Evolutionary conservation across 2,888 invertebrate species (phyloP), one percentile per base, ranked within the genome.

Genomic region (Rhagium mordax): DNA sequence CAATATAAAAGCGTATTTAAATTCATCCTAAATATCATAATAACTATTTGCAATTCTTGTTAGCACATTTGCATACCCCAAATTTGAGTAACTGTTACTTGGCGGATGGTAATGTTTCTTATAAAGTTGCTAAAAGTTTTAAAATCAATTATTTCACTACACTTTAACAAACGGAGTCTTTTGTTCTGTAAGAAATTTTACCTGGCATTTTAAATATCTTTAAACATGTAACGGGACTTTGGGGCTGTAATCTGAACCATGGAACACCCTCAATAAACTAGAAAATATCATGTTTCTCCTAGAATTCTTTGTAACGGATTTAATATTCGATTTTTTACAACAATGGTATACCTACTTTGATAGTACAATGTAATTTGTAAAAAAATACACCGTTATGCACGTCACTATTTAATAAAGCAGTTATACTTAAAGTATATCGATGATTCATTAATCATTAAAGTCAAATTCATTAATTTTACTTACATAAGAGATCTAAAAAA

Each of bases 81-180:
- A 62, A 62, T 62, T 48, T 15, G 21, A 62, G 10, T 62, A 62
- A 62, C 62, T 48, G 62, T 62, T 62, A 48, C 24, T 21, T 62
- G 21, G 20, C 48, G 48, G 24, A 62, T 33, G 21, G 21, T 24
- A 53, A 7, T 27, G n/a, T 27, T 57, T 27, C 15, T 27, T 24
- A 57, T 29, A 29, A 51, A 51, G 20, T 18, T 51, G 20, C n/a
- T 41, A 41, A 41, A 41, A 41, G 13, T 41, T n/a, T 41, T n/a
- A n/a, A 41, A 13, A n/a, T n/a, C 41, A 41, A 0, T 41, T 41
- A 4, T 41, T 41, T n/a, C n/a, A 8, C 33, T 33, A 41, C 3
- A 24, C 41, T n/a, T 15, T n/a, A 41, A 10, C n/a, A n/a, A n/a
- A 41, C 4, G n/a, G n/a, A 41, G 4, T n/a, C 41, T 41, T n/a